Base-by-base conservation (phyloP, 2,113 vertebrate genomes). In the Eulemur macaco region DNA sequence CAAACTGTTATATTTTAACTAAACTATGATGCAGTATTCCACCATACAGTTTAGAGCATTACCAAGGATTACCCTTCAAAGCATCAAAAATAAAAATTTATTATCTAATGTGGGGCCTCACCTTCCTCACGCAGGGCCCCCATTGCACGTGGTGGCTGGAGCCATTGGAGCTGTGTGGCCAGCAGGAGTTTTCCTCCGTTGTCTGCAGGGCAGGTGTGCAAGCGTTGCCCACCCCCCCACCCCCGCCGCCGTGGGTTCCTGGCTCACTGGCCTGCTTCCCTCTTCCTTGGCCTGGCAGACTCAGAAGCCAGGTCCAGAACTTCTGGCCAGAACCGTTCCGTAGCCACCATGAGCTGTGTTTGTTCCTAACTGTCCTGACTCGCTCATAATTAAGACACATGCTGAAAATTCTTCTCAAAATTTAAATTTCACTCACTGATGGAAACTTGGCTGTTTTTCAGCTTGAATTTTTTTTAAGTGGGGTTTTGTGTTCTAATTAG, bases 401-500 rank as follows among this genome's bases (percentile, higher is more conserved):
- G 58, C 76, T 66, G 8, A 42, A 80, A 76, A 76, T 9, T 69
- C 69, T 71, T n/a, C 34, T 69, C n/a, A 58, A 37, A 91, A 66
- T 68, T 91, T 77, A 42, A 82, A 95, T 86, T 95, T 69, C 39
- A 1, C 77, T 92, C 60, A 29, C 89, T 23, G 14, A 60, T 77
- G 81, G 86, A 81, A 54, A 66, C 37, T 45, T 96, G 91, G 85
- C 45, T 3, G 8, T 8, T 78, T 64, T 77, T 89, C 77, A 95
- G 45, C 37, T 76, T 63, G 37, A 37, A 85, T 47, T 9, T 73
- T 58, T 31, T 76, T 76, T 31, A 29, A 76, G 13, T 3, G 6
- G 13, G 29, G 5, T 56, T n/a, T 66, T 81, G 17, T 42, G 52
- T n/a, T 87, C 69, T 76, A 58, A 76, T 50, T 45, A 71, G 29